Percentiles rank a stretch among this genome's conserved stretches.
Conservation (phyloP, 64 coral and sea anemone genomes). For the Hydrozoanthus tunicans region DNA sequence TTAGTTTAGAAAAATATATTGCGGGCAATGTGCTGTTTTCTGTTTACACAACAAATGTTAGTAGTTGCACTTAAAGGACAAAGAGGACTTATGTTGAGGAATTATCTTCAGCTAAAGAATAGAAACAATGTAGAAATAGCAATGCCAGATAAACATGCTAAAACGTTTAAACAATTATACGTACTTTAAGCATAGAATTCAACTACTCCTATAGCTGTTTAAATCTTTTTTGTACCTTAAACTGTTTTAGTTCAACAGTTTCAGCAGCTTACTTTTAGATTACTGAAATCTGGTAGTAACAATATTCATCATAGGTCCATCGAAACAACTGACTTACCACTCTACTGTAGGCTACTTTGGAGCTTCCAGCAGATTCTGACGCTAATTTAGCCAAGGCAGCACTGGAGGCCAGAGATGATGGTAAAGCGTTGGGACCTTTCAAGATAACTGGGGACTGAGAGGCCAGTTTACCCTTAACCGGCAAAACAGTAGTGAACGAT, state of each 20-base stretch:
- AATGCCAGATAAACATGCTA: too few relatives aligned
- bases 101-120: too few relatives aligned
- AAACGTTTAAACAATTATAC: too few relatives aligned
- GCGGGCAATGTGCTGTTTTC: background rate
- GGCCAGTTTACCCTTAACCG: conserved; percentile 24
- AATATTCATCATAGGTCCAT: background rate
- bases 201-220: too few relatives aligned
- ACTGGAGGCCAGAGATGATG: conserved; percentile 34
- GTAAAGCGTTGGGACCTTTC: conserved; percentile 10
- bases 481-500: conserved; percentile 27
- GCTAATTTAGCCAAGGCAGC: conserved; percentile 30
- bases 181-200: too few relatives aligned
- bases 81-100: too few relatives aligned
- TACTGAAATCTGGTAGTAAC: too few relatives aligned
- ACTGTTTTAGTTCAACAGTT: background rate
- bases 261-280: too few relatives aligned
- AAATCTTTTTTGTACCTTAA: background rate
- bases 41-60: background rate
- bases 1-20: background rate
- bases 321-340: conserved; percentile 33
- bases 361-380: background rate
- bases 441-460: conserved; percentile 5
- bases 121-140: too few relatives aligned
- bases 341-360: conserved; percentile 39
- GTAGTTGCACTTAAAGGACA: background rate